These are phyloP conservation scores for Zaprionus ghesquierei DNA, from an alignment of 1,140 invertebrate genomes.

Conservation along the genomic window DNA sequence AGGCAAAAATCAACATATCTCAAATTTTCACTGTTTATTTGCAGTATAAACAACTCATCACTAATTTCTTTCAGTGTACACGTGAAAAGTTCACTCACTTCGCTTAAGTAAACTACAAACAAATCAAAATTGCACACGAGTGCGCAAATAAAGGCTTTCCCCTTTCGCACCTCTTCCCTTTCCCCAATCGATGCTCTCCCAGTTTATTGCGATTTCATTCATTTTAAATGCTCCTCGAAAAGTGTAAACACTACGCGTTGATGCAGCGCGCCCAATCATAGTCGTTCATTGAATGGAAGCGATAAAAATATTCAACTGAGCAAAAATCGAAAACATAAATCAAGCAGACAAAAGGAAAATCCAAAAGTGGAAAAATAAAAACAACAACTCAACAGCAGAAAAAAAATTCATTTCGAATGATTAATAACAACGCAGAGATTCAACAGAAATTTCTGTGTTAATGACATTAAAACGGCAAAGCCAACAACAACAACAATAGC, in stretches of 20 bases:
- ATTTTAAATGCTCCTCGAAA: conserved; percentile 55
- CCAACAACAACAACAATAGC: conserved; percentile 2
- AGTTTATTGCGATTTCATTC: conserved; percentile 56
- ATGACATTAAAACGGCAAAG: conserved; percentile 64
- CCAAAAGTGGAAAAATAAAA: conserved; percentile 36
- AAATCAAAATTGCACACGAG: conserved; percentile 5
- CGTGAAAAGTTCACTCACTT: neutral
- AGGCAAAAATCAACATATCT: too few species aligned
- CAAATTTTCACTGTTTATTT: neutral
- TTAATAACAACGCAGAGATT: conserved; percentile 61
- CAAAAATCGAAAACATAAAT: conserved; percentile 53
- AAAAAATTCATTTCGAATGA: conserved; percentile 69
- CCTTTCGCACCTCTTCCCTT: too few species aligned
- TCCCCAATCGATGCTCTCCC: neutral
- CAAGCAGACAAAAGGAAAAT: conserved; percentile 72
- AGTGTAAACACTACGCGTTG: conserved; percentile 18
- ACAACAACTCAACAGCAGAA: neutral
- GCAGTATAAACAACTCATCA: neutral
- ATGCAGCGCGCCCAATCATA: neutral
- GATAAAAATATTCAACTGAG: conserved; percentile 18
- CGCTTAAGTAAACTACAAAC: conserved; percentile 19
- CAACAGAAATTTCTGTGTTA: conserved; percentile 61
- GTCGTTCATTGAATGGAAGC: conserved; percentile 40
- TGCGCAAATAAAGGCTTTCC: neutral
- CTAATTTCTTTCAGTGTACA: neutral